phyloP scores from a whole-genome alignment of 1,140 invertebrate species.

The Cotesia glomerata region DNA sequence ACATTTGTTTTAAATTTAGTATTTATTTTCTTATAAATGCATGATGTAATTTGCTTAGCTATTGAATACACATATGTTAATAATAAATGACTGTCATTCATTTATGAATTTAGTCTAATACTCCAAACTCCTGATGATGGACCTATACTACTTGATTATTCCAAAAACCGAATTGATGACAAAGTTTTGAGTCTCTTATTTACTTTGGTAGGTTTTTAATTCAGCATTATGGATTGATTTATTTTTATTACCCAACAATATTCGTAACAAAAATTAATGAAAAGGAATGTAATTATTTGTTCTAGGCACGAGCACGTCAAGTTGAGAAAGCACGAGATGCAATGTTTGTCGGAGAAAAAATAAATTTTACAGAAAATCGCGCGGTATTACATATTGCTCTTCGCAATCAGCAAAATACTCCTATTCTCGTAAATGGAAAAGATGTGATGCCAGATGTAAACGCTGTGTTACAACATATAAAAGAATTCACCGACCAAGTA shows the following conservation, averaged over 20 bases:
- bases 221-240: not conserved
- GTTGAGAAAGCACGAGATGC: slow-evolving; percentile 86
- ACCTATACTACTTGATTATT: slow-evolving; percentile 92
- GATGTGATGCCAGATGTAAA: slow-evolving; percentile 96
- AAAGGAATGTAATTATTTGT: slow-evolving; percentile 8
- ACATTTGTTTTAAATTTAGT: not conserved
- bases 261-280: no score
- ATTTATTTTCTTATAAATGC: not conserved
- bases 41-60: not conserved
- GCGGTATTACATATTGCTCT: slow-evolving; percentile 95
- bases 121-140: slow-evolving; percentile 82
- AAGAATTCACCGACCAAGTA: slow-evolving; percentile 85
- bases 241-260: not conserved
- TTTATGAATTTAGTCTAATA: slow-evolving; percentile 67
- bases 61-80: not conserved
- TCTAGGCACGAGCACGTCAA: slow-evolving; percentile 79
- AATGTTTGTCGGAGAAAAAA: slow-evolving; percentile 95
- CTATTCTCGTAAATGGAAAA: slow-evolving; percentile 85
- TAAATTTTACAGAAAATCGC: slow-evolving; percentile 97
- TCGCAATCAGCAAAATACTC: slow-evolving; percentile 80
- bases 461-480: slow-evolving; percentile 92
- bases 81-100: slow-evolving; percentile 46
- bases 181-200: slow-evolving; percentile 78
- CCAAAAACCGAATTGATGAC: slow-evolving; percentile 92
- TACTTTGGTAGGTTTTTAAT: slow-evolving; percentile 70